Evolutionary conservation across 2,113 vertebrate species (phyloP), one percentile per base, ranked within the genome.

Genomic region (Ptilonorhynchus violaceus): DNA sequence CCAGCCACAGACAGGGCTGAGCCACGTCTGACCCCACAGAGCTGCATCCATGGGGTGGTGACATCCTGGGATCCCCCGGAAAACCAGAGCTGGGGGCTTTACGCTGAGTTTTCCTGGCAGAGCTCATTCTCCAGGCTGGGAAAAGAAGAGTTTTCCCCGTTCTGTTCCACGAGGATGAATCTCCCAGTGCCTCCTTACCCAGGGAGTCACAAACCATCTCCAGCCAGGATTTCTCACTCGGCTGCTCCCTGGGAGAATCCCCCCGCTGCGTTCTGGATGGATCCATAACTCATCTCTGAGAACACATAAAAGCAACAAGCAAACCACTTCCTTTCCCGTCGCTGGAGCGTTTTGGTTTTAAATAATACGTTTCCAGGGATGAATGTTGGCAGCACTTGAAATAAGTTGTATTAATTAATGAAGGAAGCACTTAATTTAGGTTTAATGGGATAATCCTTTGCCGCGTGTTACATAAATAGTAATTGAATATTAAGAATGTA

Each of bases 401-500:
- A 93, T 95, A 94, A 97, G 95, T 97, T 70, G 84, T 84, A 91
- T 96, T 97, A 97, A 97, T 97, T 97, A 97, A 97, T 88, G 95
- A 97, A 96, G 3, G 85, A 63, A 88, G 88, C 85, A 94, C 93
- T 97, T 97, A 97, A 97, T 96, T 97, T 97, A 6, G 47, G 69
- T 94, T 95, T 97, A 97, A 97, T 95, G 92, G 96, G 96, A 90
- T 97, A 97, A 97, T 97, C 96, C 93, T 97, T 97, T 95, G 83
- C 94, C 1, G 46, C 56, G 2, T 74, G 96, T 95, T 97, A 93
- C 94, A 96, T 95, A 97, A 97, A 96, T 95, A 96, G 91, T 96
- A 97, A 97, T 96, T 97, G 96, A 97, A 97, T 97, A 97, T 96
- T 96, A 95, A 96, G 96, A 59, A 95, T 35, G 82, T 92, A 60